Base-by-base conservation (phyloP, 2,113 vertebrate species). In the Takifugu flavidus region DNA sequence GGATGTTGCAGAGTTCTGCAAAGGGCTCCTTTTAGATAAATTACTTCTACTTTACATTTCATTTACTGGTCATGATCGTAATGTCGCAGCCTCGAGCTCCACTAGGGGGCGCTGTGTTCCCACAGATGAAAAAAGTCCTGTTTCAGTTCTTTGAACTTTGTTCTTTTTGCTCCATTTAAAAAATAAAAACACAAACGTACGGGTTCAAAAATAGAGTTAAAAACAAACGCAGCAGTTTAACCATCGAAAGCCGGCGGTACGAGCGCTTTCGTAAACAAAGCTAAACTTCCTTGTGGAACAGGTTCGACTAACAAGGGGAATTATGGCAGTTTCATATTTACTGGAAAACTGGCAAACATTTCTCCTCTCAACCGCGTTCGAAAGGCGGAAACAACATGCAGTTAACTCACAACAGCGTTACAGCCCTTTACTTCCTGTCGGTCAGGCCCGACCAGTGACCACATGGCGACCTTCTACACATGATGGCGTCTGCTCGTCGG, bases 271-370 rank as follows among this genome's bases (percentile, higher is more conserved):
- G 64, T 52, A 70, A 80, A 65, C 65, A 69, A 54, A 65, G 59
- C 54, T 25, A 42, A 49, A 15, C 72, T 90, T 91, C 89, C 89
- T 91, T 1, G 87, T 89, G 10, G 59, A 82, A 86, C 91, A 25
- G 81, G 90, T 90, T 91, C 68, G 8, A 70, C 69, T 44, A 75
- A 61, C 78, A 79, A 59, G 56, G 59, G 31, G 50, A n/a, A 15
- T 25, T 14, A 1, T 11, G 59, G 50, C n/a, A 6, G 26, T 58
- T 58, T 73, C 49, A 60, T 34, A 66, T 47, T 25, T 25, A 6
- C 47, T 49, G 13, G 15, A 47, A 14, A n/a, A n/a, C 13, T n/a
- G 45, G 14, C 45, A n/a, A n/a, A 47, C 45, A 34, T 34, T 34
- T 34, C 6, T 34, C 5, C 5, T 34, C 4, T 39, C 34, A 8